Conservation (phyloP, 37 sponge, comb jelly and placozoan species). For the Ephydatia muelleri region DNA sequence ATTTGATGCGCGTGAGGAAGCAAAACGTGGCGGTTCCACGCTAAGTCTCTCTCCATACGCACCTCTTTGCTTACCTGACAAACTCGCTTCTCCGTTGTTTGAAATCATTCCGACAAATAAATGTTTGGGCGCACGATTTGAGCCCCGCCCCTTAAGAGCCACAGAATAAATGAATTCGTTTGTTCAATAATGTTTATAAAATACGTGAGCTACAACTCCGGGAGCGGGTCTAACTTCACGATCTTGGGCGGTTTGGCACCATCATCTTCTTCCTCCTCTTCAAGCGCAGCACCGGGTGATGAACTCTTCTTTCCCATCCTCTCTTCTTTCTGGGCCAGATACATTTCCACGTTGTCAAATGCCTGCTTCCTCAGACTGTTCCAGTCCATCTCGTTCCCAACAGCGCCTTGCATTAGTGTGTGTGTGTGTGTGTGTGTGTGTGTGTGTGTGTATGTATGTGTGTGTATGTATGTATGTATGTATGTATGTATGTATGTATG, state of each 20-base stretch:
- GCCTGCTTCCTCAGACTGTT: conserved; percentile 47
- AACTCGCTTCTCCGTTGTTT: not conserved
- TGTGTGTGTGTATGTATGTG: conserved; percentile 15
- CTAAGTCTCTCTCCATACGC: no score
- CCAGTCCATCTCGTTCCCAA: conserved; percentile 24
- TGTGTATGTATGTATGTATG: no score
- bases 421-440: conserved; percentile 24
- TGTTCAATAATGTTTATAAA: no score
- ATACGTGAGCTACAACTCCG: not conserved
- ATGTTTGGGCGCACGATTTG: no score
- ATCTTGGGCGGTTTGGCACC: not conserved
- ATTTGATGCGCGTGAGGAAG: no score
- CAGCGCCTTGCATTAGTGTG: not conserved
- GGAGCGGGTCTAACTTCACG: not conserved
- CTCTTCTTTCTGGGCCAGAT: conserved; percentile 65
- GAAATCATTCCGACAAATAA: no score
- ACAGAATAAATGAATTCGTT: no score
- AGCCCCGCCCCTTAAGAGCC: no score
- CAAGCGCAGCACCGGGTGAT: no score
- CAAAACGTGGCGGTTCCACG: no score
- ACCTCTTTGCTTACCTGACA: not conserved
- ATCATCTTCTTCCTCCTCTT: not conserved
- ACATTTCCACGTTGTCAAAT: conserved; percentile 68
- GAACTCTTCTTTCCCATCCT: conserved; percentile 28
- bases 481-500: not conserved